Base-by-base conservation (phyloP, 2,797 vertebrate genomes). In the Helostoma temminkii region DNA sequence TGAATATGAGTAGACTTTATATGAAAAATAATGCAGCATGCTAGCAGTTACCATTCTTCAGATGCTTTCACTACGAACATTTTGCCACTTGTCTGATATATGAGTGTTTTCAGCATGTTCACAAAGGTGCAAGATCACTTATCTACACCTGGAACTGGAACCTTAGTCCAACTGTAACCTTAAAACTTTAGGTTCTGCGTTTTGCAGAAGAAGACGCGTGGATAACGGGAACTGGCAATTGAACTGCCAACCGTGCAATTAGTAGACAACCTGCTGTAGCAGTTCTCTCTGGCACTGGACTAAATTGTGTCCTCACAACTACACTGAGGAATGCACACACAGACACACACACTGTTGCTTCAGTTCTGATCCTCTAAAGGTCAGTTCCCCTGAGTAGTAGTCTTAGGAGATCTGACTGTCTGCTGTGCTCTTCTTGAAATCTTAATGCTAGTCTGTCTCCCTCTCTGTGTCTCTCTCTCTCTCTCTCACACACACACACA, bases 321-420 rank as follows among this genome's bases (percentile, higher is more conserved):
- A 12, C 9, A 45, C 42, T 21, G 5, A 22, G n/a, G 9, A 9
- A 45, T 5, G 6, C 10, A 21, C 39, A 42, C 39, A 41, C 41
- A 19, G 8, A 43, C n/a, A 19, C 42, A 43, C 42, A 45, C 42
- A 45, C 19, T 45, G 16, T 22, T 54, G 25, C 69, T 43, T 60
- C 49, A 54, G 1, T 34, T 66, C 52, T 54, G 52, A 63, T 72
- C 54, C 50, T 58, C 55, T 53, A 57, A 80, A 80, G 74, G 71
- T 83, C 50, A 67, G 15, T 57, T 65, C 63, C 43, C 55, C 25
- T 49, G 71, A 36, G 66, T 69, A 45, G 53, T 2, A 4, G 22
- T 42, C 74, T 57, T 58, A 6, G 41, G 45, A 60, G 45, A 76
- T 53, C 62, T 50, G 62, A 69, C 57, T 67, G 52, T 59, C 53